Evolutionary conservation across 2,113 vertebrate species (phyloP).

Genomic region (Phrynocephalus versicolor): DNA sequence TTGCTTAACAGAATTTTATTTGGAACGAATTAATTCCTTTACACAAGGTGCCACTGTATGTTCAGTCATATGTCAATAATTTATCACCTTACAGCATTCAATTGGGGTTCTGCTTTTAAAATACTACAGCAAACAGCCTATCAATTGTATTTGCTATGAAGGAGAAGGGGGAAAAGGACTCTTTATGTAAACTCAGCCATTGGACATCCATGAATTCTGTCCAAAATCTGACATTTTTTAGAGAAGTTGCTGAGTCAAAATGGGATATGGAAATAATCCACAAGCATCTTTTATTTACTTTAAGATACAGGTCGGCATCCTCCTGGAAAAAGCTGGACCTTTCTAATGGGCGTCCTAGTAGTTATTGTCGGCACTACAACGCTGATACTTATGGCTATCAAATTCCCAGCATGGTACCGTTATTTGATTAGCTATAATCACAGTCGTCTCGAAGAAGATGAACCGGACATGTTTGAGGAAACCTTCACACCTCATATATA

Average conservation of each 20-base stretch:
- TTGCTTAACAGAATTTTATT: too few species aligned
- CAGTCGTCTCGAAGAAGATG: slow-evolving; percentile 75
- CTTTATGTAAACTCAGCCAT: not conserved
- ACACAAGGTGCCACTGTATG: too few species aligned
- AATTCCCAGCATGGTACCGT: slow-evolving; percentile 85
- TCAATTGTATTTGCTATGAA: not conserved
- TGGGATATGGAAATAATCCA: too few species aligned
- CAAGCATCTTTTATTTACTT: not conserved
- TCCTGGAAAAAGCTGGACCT: slow-evolving; percentile 85
- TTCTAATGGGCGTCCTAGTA: slow-evolving; percentile 77
- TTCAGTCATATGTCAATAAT: not conserved
- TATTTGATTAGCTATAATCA: slow-evolving; percentile 86
- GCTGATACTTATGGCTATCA: slow-evolving; percentile 82
- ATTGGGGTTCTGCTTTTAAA: not conserved
- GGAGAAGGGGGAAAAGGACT: not conserved
- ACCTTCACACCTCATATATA: slow-evolving; percentile 67
- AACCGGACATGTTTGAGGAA: slow-evolving; percentile 69
- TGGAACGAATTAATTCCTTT: too few species aligned
- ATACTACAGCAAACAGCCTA: not conserved
- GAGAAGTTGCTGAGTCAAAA: not conserved
- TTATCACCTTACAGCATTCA: not conserved
- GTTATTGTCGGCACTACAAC: slow-evolving; percentile 76
- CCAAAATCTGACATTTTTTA: not conserved
- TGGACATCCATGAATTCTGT: not conserved
- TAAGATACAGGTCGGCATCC: slow-evolving; percentile 31